phyloP scores from a whole-genome alignment of 1,140 invertebrate genomes.

The Epicauta chinensis region DNA sequence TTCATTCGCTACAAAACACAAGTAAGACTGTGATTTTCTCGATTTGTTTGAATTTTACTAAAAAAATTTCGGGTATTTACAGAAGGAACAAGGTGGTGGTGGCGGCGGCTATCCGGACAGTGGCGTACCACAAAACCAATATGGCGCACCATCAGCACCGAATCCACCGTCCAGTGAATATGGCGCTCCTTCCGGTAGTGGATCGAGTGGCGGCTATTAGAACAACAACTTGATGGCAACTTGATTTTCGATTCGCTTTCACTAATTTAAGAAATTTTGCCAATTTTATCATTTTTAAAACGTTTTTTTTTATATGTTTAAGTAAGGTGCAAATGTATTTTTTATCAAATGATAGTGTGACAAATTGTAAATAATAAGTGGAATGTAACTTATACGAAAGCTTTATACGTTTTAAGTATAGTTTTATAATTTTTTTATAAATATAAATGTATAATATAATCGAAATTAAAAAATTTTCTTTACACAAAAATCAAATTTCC shows the following conservation, averaged over 20 bases:
- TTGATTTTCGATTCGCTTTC: neutral
- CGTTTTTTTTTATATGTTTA: constrained; percentile 11
- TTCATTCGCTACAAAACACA: constrained; percentile 82
- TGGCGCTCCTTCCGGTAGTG: constrained; percentile 39
- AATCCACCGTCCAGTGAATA: constrained; percentile 40
- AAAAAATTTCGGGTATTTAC: no score
- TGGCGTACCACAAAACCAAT: constrained; percentile 34
- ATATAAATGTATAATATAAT: no score
- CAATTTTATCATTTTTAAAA: constrained; percentile 10
- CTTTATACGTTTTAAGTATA: constrained; percentile 9
- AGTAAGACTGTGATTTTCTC: constrained; percentile 39
- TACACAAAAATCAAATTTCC: no score
- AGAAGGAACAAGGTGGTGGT: constrained; percentile 44
- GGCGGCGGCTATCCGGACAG: constrained; percentile 45
- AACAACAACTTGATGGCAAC: neutral
- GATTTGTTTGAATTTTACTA: neutral
- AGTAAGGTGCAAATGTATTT: constrained; percentile 16
- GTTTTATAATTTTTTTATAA: no score
- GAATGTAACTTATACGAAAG: constrained; percentile 15
- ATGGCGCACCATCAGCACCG: constrained; percentile 33
- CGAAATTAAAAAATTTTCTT: no score
- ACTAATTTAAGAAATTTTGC: constrained; percentile 9
- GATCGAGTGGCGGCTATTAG: constrained; percentile 18
- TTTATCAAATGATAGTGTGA: neutral
- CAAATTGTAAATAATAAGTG: constrained; percentile 6